phyloP scores from a whole-genome alignment of 2,797 vertebrate genomes.

The Acrossocheilus fasciatus region DNA sequence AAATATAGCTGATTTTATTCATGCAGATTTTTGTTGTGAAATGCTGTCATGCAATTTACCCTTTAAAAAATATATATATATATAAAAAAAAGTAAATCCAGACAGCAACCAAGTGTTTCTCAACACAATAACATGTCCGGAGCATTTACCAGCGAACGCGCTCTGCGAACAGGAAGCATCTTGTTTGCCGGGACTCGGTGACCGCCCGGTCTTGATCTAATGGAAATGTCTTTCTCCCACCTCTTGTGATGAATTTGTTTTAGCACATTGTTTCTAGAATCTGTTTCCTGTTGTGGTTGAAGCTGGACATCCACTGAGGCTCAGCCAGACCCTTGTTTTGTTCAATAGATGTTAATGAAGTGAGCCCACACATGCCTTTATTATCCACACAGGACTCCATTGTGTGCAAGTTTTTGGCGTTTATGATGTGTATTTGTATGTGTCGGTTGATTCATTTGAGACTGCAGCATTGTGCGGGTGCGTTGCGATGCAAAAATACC shows the following conservation, averaged over 20 bases:
- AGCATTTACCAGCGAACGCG: background rate
- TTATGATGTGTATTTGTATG: constrained; percentile 59
- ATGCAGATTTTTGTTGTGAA: background rate
- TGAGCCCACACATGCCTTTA: constrained; percentile 70
- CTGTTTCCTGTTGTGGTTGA: constrained; percentile 74
- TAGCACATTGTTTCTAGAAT: constrained; percentile 68
- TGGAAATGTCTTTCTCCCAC: constrained; percentile 49
- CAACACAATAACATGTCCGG: background rate
- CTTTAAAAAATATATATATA: too few species aligned
- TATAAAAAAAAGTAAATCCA: background rate
- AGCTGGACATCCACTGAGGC: constrained; percentile 64
- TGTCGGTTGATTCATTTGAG: constrained; percentile 63
- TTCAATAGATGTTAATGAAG: constrained; percentile 68
- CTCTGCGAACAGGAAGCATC: constrained; percentile 22
- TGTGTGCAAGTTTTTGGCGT: constrained; percentile 58
- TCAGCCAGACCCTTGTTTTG: constrained; percentile 54
- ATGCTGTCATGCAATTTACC: background rate
- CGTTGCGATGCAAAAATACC: constrained; percentile 65
- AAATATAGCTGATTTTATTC: background rate
- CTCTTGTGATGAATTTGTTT: constrained; percentile 52
- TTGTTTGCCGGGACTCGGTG: constrained; percentile 33
- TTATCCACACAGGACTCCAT: constrained; percentile 72
- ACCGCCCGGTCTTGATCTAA: constrained; percentile 39
- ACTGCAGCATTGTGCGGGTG: constrained; percentile 56
- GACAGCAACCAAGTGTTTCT: background rate